These are phyloP conservation scores for Triplophysa tibetana DNA, from an alignment of 2,113 vertebrate genomes.

Conservation along the genomic window DNA sequence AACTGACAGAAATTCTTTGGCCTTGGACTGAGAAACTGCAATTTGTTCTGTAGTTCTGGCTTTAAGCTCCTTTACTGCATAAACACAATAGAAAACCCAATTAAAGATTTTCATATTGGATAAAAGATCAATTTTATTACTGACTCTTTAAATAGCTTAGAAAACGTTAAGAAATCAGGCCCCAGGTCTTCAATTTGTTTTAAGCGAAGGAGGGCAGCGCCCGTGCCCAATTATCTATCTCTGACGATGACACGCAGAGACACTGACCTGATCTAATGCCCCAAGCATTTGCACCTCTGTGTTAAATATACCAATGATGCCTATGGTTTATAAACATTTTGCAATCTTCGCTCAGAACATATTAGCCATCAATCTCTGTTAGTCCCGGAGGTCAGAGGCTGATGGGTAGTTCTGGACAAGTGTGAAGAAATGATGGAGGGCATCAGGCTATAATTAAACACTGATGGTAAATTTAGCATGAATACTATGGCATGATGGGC, in stretches of 20 bases:
- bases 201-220: neutral
- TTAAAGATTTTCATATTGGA: neutral
- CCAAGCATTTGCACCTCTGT: conserved; percentile 2
- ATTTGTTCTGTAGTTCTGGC: conserved; percentile 55
- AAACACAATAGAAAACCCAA: neutral
- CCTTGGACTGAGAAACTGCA: conserved; percentile 61
- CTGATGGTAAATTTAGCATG: neutral
- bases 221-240: conserved; percentile 16
- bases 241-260: conserved; percentile 31
- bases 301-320: conserved; percentile 35
- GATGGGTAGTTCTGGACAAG: conserved; percentile 21
- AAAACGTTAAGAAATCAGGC: neutral
- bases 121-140: neutral
- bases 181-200: neutral
- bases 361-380: conserved; percentile 23
- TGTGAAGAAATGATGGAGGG: conserved; percentile 3
- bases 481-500: neutral
- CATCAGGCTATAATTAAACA: conserved; percentile 11
- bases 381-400: conserved; percentile 10
- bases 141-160: neutral
- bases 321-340: conserved; percentile 23
- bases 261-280: conserved; percentile 16
- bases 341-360: conserved; percentile 12
- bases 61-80: neutral
- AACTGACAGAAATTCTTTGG: conserved; percentile 78